Evolutionary conservation across 2,113 vertebrate species (phyloP).

Genomic region (Jaculus jaculus): DNA sequence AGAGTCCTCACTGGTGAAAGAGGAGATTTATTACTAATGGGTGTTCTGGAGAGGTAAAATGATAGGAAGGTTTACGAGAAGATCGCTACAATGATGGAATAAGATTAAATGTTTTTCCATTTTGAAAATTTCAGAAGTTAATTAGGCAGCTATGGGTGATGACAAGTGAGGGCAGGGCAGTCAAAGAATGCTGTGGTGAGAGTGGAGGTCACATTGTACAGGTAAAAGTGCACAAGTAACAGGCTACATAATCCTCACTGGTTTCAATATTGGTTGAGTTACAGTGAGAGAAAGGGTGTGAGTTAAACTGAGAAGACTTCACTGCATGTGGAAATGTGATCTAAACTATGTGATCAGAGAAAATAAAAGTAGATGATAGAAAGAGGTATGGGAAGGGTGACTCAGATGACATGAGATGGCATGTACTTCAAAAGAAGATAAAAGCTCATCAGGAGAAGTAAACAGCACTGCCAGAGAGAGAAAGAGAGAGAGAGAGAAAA

Average conservation of each 20-base stretch:
- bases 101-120: slow-evolving; percentile 34
- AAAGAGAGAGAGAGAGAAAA: not conserved
- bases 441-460: not conserved
- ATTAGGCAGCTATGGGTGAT: not conserved
- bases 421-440: not conserved
- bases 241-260: not conserved
- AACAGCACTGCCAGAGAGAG: not conserved
- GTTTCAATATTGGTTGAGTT: not conserved
- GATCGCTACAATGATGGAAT: not conserved
- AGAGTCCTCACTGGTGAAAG: slow-evolving; percentile 31
- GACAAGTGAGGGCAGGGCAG: not conserved
- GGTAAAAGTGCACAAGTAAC: not conserved
- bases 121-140: slow-evolving; percentile 4
- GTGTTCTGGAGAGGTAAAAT: slow-evolving; percentile 45
- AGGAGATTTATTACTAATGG: slow-evolving; percentile 50
- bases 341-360: not conserved
- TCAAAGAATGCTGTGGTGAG: not conserved
- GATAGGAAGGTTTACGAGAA: slow-evolving; percentile 36
- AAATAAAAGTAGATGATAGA: not conserved
- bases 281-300: not conserved
- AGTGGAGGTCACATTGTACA: not conserved
- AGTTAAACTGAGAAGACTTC: not conserved
- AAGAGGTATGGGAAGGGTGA: not conserved
- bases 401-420: not conserved
- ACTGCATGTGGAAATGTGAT: not conserved